Percentiles rank a stretch among this genome's conserved stretches.
Conservation (phyloP, 2,888 invertebrate genomes). For the Papilio demoleus region DNA sequence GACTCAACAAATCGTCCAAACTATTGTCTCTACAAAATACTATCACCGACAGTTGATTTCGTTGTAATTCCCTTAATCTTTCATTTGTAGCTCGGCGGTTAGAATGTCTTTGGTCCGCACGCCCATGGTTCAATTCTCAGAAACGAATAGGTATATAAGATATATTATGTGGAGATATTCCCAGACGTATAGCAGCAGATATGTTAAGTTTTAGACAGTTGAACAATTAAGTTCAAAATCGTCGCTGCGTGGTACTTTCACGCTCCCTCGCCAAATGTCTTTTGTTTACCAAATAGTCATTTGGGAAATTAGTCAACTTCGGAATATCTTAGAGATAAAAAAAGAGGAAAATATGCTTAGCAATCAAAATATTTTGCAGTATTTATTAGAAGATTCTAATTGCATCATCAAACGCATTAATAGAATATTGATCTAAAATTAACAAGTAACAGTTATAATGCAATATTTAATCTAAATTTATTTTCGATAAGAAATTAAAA, state of each 20-base stretch:
- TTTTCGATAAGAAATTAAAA: neutral
- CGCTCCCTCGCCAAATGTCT: neutral
- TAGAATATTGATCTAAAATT: neutral
- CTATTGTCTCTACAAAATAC: slow-evolving; percentile 30
- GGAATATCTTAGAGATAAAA: no score
- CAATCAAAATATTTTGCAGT: no score
- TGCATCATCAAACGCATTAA: neutral
- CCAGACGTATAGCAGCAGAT: no score
- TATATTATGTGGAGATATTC: no score
- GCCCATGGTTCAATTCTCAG: neutral
- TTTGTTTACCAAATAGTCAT: no score
- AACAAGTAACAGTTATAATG: neutral
- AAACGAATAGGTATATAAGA: neutral
- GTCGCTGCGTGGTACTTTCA: neutral
- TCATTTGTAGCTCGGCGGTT: neutral
- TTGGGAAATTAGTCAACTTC: no score
- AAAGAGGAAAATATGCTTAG: no score
- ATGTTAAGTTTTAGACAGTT: neutral
- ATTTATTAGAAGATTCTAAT: neutral
- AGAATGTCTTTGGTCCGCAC: neutral
- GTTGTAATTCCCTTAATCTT: slow-evolving; percentile 9
- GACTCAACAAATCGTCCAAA: slow-evolving; percentile 50
- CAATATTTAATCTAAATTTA: neutral
- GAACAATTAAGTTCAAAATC: neutral
- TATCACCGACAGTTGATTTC: slow-evolving; percentile 8